Base-by-base conservation (phyloP, 2,113 vertebrate genomes). In the Syngnathus floridae region DNA sequence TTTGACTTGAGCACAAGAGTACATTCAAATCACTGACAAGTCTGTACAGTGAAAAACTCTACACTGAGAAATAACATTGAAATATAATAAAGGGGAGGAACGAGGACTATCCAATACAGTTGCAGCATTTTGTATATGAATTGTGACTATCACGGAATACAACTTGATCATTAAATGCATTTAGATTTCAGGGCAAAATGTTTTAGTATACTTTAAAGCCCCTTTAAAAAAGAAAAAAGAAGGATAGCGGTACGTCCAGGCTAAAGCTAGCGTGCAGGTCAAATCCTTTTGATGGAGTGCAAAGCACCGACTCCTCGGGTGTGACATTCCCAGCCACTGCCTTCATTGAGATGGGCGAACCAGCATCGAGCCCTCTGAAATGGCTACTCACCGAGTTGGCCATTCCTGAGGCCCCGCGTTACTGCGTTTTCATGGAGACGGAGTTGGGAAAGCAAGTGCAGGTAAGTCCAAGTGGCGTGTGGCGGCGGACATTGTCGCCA, bases 301-400 rank as follows among this genome's bases (percentile, higher is more conserved):
- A 65, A 76, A 56, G 2, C 79, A 72, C 36, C 63, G 70, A 67
- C 65, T 76, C 70, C 81, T 66, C 65, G 68, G 57, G 49, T 58
- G 64, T 51, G 73, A 64, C 67, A 72, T 38, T 54, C 74, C 62
- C 74, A 59, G 56, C 65, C 45, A 48, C 16, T 35, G 12, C 0
- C 43, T 64, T 45, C 36, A 36, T 36, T 14, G 54, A 22, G 1
- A 57, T 60, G 55, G 49, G 22, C 21, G 0, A n/a, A 13, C 19
- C 1, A 7, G 35, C 37, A 31, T 4, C 38, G 45, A 61, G 13
- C 65, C 26, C 41, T 54, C 12, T 4, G 49, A 5, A 13, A 9
- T 5, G 67, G 57, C 73, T 89, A 96, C 95, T 96, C 86, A 95
- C 95, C 94, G 92, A 93, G 89, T 84, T 90, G 92, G 93, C 93